These are phyloP conservation scores for Ligdia adustata DNA, from an alignment of 2,888 invertebrate species.

Conservation along the genomic window DNA sequence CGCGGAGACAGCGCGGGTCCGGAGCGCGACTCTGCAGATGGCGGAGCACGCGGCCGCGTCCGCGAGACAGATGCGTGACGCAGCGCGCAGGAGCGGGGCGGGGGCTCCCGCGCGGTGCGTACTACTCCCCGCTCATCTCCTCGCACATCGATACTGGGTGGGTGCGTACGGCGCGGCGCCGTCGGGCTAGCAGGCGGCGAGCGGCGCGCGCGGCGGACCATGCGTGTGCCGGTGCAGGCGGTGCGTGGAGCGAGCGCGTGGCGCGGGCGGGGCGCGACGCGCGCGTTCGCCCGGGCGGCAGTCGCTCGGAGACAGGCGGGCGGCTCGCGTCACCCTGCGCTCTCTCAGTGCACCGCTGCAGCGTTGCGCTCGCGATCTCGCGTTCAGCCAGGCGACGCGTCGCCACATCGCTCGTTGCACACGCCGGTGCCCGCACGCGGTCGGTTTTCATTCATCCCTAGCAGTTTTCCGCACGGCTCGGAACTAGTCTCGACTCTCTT, in stretches of 20 bases:
- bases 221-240: constrained; percentile 59
- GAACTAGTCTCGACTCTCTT: constrained; percentile 34
- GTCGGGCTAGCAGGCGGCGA: constrained; percentile 44
- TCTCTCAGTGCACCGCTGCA: constrained; percentile 62
- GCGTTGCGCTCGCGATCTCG: constrained; percentile 64
- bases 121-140: constrained; percentile 49
- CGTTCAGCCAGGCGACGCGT: constrained; percentile 59
- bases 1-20: constrained; percentile 37
- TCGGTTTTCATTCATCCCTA: constrained; percentile 67
- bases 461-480: constrained; percentile 44
- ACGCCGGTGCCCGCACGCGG: constrained; percentile 44
- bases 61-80: constrained; percentile 82
- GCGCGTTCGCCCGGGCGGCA: constrained; percentile 77
- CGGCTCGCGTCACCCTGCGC: constrained; percentile 71
- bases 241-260: constrained; percentile 50
- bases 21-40: constrained; percentile 67
- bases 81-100: constrained; percentile 81
- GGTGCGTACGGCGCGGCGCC: constrained; percentile 70
- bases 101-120: constrained; percentile 61
- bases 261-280: constrained; percentile 64
- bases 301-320: constrained; percentile 77
- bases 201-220: constrained; percentile 38
- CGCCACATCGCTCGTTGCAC: constrained; percentile 50
- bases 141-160: constrained; percentile 73
- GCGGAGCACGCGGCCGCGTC: constrained; percentile 69